These are phyloP conservation scores for Anser brachyrhynchus DNA, from an alignment of 2,113 vertebrate species.

Conservation along the genomic window DNA sequence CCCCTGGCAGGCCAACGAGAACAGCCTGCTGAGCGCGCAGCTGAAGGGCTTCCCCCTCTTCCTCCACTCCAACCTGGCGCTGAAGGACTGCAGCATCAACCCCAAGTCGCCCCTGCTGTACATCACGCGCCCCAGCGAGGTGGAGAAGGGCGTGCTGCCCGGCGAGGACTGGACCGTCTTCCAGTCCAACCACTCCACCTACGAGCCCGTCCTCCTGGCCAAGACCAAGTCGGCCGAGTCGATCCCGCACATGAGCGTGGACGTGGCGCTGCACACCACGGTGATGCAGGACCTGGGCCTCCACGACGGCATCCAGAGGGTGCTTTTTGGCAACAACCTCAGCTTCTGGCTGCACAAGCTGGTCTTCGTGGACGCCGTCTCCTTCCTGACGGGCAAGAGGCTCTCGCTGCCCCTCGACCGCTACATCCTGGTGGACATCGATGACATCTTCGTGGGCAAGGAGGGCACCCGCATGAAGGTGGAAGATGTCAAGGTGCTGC, in stretches of 20 bases:
- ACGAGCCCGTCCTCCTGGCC: slow-evolving; percentile 92
- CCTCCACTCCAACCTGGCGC: slow-evolving; percentile 94
- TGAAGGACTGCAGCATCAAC: slow-evolving; percentile 97
- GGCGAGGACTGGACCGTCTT: slow-evolving; percentile 98
- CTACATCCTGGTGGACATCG: slow-evolving; percentile 94
- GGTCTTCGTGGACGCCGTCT: slow-evolving; percentile 92
- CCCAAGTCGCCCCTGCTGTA: slow-evolving; percentile 93
- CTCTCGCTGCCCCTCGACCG: slow-evolving; percentile 92
- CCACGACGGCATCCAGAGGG: slow-evolving; percentile 94
- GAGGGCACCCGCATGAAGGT: slow-evolving; percentile 98
- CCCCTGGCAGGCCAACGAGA: slow-evolving; percentile 89
- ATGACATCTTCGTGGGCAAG: slow-evolving; percentile 98
- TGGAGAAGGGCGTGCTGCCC: slow-evolving; percentile 90
- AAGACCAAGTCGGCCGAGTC: slow-evolving; percentile 94
- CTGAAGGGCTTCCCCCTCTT: slow-evolving; percentile 98
- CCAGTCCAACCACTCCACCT: slow-evolving; percentile 97
- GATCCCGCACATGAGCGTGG: slow-evolving; percentile 85
- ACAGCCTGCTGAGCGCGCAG: slow-evolving; percentile 96
- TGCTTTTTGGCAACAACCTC: slow-evolving; percentile 96
- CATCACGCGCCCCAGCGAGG: slow-evolving; percentile 90
- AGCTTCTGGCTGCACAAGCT: slow-evolving; percentile 98
- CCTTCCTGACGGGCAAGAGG: slow-evolving; percentile 93
- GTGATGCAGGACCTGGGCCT: slow-evolving; percentile 98
- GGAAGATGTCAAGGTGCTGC: slow-evolving; percentile 91
- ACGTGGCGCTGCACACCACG: slow-evolving; percentile 87